These are phyloP conservation scores for Periplaneta americana DNA, from an alignment of 1,140 invertebrate genomes.

Conservation along the genomic window DNA sequence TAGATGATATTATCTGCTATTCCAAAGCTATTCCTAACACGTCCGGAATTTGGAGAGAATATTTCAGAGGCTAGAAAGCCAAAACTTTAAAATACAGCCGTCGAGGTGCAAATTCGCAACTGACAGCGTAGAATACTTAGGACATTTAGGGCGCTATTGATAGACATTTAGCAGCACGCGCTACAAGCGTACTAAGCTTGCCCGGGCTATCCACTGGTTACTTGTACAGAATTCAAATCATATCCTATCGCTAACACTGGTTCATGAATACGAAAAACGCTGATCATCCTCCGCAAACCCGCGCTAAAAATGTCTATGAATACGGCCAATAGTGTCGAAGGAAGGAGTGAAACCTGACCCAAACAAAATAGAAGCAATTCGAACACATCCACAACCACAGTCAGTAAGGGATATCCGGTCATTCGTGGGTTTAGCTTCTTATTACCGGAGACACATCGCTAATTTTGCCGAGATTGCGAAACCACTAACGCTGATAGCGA, in stretches of 20 bases:
- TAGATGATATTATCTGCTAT: conserved; percentile 40
- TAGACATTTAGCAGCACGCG: no score
- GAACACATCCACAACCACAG: background rate
- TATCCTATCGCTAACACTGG: no score
- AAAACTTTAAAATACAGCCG: conserved; percentile 33
- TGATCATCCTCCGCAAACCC: no score
- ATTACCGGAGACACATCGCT: background rate
- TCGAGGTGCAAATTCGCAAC: conserved; percentile 41
- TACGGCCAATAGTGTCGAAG: conserved; percentile 28
- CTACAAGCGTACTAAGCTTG: no score
- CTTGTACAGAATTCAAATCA: no score
- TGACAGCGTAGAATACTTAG: conserved; percentile 27
- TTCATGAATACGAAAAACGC: no score
- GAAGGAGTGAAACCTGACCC: conserved; percentile 27
- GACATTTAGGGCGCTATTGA: no score
- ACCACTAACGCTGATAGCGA: background rate
- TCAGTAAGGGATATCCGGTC: no score
- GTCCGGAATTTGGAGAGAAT: conserved; percentile 29
- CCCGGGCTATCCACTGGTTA: no score
- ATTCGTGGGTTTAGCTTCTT: background rate
- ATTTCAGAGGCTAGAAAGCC: conserved; percentile 31
- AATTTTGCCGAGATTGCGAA: background rate
- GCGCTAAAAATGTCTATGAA: no score
- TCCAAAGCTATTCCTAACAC: conserved; percentile 29
- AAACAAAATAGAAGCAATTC: conserved; percentile 25